Evolutionary conservation across 2,888 invertebrate species (phyloP).

Genomic region (Trissonchulus sp.): DNA sequence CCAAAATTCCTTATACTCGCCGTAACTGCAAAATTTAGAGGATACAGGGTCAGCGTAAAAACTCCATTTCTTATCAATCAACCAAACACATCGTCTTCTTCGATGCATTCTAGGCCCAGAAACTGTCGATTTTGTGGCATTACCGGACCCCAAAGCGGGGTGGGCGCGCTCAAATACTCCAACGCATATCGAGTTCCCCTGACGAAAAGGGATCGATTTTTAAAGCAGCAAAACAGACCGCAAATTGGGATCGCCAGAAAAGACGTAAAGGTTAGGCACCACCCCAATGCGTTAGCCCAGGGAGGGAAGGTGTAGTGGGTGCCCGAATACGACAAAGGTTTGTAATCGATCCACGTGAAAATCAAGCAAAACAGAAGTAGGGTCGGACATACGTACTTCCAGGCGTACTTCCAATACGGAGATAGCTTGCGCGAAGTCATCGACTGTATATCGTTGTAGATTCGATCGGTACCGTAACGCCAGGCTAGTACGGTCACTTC

Average conservation of each 20-base stretch:
- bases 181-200: not conserved
- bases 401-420: conserved; percentile 46
- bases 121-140: conserved; percentile 26
- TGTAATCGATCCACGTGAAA: conserved; percentile 49
- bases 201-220: not conserved
- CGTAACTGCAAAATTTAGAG: too few species aligned
- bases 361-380: conserved; percentile 47
- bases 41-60: too few species aligned
- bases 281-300: conserved; percentile 50
- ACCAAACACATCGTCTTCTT: conserved; percentile 34
- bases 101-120: conserved; percentile 7
- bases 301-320: conserved; percentile 44
- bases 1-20: too few species aligned
- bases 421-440: conserved; percentile 49
- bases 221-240: conserved; percentile 33
- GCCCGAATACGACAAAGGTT: conserved; percentile 43
- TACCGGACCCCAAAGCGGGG: conserved; percentile 29
- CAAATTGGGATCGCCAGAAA: conserved; percentile 48
- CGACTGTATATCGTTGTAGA: conserved; percentile 45
- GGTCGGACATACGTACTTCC: conserved; percentile 49
- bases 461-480: conserved; percentile 31
- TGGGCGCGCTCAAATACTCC: not conserved
- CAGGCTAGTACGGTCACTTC: conserved; percentile 34
- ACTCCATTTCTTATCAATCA: too few species aligned
- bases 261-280: conserved; percentile 45